A percentile compares a stretch with the other conserved stretches of the same genome.
Conservation (phyloP, 2,113 vertebrate genomes). For the Neolamprologus longior region DNA sequence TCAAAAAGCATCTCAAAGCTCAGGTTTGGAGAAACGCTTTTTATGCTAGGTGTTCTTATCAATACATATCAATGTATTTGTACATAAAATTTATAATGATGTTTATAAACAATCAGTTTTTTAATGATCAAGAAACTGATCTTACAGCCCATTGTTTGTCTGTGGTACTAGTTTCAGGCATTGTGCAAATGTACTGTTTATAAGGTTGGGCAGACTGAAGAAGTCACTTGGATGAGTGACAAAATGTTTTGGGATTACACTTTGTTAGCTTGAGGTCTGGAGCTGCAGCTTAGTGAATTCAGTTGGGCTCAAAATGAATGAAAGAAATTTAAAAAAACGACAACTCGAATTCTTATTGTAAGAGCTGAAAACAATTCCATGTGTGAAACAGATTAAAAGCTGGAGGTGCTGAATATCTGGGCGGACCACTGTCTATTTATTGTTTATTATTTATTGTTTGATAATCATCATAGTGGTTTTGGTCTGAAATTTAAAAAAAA, state of each 20-base stretch:
- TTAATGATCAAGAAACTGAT: background rate
- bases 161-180: background rate
- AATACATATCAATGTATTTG: background rate
- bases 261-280: background rate
- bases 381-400: background rate
- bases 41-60: background rate
- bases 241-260: background rate
- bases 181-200: background rate
- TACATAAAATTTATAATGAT: background rate
- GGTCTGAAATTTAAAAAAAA: rapidly evolving
- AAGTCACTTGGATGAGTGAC: background rate
- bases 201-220: background rate
- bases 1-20: background rate
- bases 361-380: background rate
- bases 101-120: background rate
- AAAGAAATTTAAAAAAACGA: background rate
- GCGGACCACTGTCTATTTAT: background rate
- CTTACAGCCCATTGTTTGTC: background rate
- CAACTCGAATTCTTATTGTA: background rate
- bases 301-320: background rate
- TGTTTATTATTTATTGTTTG: background rate
- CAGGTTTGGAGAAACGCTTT: background rate
- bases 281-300: background rate
- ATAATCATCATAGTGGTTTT: background rate
- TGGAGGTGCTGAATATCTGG: background rate